These are phyloP conservation scores for Lepus europaeus DNA, from an alignment of 2,113 vertebrate species.

Conservation along the genomic window DNA sequence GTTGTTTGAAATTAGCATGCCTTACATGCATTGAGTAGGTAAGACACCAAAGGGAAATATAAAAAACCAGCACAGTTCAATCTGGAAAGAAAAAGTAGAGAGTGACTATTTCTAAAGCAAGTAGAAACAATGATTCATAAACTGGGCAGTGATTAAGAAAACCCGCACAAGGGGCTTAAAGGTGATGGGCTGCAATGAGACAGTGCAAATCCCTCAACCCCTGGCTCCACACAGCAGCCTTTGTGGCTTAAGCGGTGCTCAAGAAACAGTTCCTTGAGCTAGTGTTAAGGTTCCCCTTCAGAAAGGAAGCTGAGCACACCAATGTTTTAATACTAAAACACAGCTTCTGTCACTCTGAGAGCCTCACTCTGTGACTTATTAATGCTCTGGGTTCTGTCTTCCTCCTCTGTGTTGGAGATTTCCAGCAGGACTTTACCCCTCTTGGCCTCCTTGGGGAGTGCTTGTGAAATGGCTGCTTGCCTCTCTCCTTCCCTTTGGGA, in stretches of 20 bases:
- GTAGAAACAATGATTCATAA: constrained; percentile 46
- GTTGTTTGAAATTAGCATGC: background rate
- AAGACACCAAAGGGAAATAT: background rate
- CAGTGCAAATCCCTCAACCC: background rate
- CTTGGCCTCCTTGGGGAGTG: background rate
- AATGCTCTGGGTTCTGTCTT: background rate
- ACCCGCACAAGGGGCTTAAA: background rate
- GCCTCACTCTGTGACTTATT: fast-evolving
- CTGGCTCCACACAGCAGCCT: background rate
- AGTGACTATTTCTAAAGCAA: background rate
- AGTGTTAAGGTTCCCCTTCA: background rate
- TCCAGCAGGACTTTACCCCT: background rate
- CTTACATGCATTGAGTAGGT: background rate
- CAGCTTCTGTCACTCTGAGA: background rate
- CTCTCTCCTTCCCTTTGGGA: background rate
- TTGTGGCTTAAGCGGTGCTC: background rate
- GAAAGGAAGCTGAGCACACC: background rate
- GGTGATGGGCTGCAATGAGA: background rate
- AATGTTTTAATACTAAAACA: background rate
- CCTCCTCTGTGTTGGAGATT: background rate
- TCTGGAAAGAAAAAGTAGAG: background rate
- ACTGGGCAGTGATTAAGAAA: constrained; percentile 29
- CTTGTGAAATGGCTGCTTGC: fast-evolving
- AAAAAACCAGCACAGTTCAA: constrained; percentile 9
- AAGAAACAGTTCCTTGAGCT: background rate